Evolutionary conservation across 2,113 vertebrate species (phyloP).

Genomic region (Urocynchramus pylzowi): DNA sequence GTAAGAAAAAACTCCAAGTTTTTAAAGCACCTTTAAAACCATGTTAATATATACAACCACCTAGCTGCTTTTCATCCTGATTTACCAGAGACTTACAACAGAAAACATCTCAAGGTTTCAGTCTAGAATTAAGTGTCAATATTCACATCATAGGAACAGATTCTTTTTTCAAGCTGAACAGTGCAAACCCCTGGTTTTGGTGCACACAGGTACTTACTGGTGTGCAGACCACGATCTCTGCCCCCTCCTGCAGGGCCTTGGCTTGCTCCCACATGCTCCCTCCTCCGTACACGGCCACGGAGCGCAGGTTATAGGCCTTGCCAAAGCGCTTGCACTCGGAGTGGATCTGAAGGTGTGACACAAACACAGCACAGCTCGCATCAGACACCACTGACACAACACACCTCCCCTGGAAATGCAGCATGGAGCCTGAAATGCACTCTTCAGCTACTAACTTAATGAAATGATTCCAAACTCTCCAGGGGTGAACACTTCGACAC

Average conservation of each 20-base stretch:
- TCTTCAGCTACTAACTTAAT: background rate
- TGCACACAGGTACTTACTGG: conserved; percentile 79
- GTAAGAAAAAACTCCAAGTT: background rate
- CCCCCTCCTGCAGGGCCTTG: conserved; percentile 96
- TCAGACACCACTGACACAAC: background rate
- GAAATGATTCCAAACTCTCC: background rate
- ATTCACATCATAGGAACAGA: background rate
- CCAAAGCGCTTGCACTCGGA: conserved; percentile 97
- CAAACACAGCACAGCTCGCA: background rate
- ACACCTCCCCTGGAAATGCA: background rate
- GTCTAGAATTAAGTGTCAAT: background rate
- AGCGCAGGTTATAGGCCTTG: conserved; percentile 94
- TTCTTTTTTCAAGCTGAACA: background rate
- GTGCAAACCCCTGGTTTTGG: background rate
- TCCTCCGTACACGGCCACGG: conserved; percentile 95
- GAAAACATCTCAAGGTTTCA: background rate
- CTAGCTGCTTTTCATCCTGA: background rate
- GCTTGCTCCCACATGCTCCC: conserved; percentile 99
- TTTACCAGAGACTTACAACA: background rate
- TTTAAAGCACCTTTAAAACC: background rate
- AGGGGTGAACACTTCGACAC: background rate
- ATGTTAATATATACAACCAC: background rate
- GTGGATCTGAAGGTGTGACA: conserved; percentile 81
- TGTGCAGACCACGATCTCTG: conserved; percentile 99
- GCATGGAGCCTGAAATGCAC: background rate